phyloP scores from a whole-genome alignment of 2,113 vertebrate genomes.

The Crotalus helleri region DNA sequence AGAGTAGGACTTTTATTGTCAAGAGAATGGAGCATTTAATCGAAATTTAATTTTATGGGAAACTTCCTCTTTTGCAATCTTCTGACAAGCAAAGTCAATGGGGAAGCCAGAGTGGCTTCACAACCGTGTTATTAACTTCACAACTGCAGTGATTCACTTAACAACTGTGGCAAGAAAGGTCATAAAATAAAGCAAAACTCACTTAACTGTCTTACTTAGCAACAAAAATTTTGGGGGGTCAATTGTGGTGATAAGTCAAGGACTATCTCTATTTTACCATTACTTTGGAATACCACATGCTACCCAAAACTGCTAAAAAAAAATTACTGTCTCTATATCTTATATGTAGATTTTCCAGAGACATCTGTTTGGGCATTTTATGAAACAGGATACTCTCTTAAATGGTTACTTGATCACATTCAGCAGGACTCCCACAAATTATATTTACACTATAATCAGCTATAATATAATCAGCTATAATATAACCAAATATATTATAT shows the following conservation, averaged over 20 bases:
- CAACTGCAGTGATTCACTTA: neutral
- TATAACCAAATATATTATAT: neutral
- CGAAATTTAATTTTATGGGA: neutral
- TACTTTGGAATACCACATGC: neutral
- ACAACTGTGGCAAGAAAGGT: neutral
- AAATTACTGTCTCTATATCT: neutral
- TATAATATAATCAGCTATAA: neutral
- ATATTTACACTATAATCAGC: neutral
- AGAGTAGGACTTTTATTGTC: neutral
- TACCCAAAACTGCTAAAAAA: neutral
- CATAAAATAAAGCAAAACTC: neutral
- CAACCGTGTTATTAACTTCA: no score
- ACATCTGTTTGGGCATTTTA: neutral
- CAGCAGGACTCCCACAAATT: neutral
- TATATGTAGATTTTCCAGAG: neutral
- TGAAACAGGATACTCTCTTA: neutral
- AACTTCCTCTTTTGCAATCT: neutral
- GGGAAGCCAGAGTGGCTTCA: no score
- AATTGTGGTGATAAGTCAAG: neutral
- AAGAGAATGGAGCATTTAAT: neutral
- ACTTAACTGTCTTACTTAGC: neutral
- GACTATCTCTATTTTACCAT: neutral
- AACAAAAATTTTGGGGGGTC: neutral
- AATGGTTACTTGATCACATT: neutral
- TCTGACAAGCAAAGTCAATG: no score